These are phyloP conservation scores for Diaprepes abbreviatus DNA, from an alignment of 2,888 invertebrate species.

Conservation along the genomic window DNA sequence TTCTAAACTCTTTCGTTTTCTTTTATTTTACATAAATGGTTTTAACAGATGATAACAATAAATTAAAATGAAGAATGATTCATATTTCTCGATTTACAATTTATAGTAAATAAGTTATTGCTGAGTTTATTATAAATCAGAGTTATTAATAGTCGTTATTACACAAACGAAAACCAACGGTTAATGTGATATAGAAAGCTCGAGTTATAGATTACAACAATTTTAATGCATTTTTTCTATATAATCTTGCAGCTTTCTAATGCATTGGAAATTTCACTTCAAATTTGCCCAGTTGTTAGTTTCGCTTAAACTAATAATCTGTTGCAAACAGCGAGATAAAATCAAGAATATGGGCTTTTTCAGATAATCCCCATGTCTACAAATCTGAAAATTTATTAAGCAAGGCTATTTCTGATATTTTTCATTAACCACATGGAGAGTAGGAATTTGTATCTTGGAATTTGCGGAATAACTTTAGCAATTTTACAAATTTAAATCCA, in stretches of 20 bases:
- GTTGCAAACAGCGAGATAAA: conserved; percentile 13
- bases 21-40: too few relatives aligned
- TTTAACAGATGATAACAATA: too few relatives aligned
- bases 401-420: background rate
- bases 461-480: too few relatives aligned
- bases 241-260: conserved; percentile 22
- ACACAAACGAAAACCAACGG: conserved; percentile 23
- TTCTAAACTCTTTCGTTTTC: too few relatives aligned
- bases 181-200: conserved; percentile 27
- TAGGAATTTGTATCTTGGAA: too few relatives aligned
- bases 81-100: too few relatives aligned
- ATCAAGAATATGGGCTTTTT: conserved; percentile 1
- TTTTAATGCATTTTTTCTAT: conserved; percentile 18
- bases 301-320: conserved; percentile 18
- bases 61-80: too few relatives aligned
- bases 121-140: conserved; percentile 11
- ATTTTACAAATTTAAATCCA: too few relatives aligned
- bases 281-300: conserved; percentile 16
- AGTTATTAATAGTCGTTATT: conserved; percentile 23
- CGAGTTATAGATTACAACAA: conserved; percentile 28
- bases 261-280: conserved; percentile 29
- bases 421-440: too few relatives aligned
- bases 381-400: background rate
- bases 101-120: too few relatives aligned
- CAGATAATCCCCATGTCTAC: background rate